Base-by-base conservation (phyloP, 2,113 vertebrate genomes). In the Pelecanoides urinatrix region DNA sequence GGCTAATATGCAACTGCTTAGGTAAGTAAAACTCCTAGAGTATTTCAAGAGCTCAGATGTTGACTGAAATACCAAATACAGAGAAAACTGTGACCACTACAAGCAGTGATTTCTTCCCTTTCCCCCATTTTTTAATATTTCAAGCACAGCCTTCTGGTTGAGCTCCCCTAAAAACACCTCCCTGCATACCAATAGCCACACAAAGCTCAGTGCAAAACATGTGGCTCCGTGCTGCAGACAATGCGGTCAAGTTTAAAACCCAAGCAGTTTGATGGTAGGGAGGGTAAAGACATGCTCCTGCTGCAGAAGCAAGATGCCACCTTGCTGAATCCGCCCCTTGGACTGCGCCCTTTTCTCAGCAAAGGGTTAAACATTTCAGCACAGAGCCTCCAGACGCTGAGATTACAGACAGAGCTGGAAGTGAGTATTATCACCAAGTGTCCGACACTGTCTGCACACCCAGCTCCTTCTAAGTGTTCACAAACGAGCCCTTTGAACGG, bases 101-200 rank as follows among this genome's bases (percentile, higher is more conserved):
- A n/a, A 47, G 32, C 34, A n/a, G 16, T 3, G 11, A 81, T 38
- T 95, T 90, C 36, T 42, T 68, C 44, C n/a, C 21, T 87, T 90
- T 53, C 38, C 26, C 7, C 34, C 50, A 29, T 13, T 40, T 63
- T 83, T 83, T 30, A 75, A 3, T 63, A 80, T 53, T 68, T 72
- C 52, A 36, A 67, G 38, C 42, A 21, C 42, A 80, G n/a, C 50
- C 16, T 32, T 80, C 44, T 59, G 32, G 30, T 2, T 66, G 58
- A 73, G 42, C 52, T 63, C 30, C 44, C 36, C 56, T 25, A 44
- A 62, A 66, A 62, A 7, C 50, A 66, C 30, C 17, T 56, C 62
- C 23, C 38, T 53, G 62, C 47, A 3, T 30, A 34, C 16, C 0
- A 0, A 18, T 1, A 89, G 42, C 58, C 7, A 3, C 0, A 2